These are phyloP conservation scores for Xenus cinereus DNA, from an alignment of 2,113 vertebrate genomes.

Conservation along the genomic window DNA sequence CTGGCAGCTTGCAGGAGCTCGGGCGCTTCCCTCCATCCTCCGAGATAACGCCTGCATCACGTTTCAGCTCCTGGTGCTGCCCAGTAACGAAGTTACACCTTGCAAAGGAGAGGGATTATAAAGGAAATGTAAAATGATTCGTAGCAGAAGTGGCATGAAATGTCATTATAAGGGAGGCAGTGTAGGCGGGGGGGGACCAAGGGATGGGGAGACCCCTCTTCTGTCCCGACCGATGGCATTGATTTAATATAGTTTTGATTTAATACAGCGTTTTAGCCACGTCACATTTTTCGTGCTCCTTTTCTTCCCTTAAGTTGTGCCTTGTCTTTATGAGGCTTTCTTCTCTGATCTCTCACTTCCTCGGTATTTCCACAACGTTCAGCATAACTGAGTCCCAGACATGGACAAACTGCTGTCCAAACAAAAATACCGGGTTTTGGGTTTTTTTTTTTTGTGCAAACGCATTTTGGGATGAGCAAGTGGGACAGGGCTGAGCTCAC, in stretches of 20 bases:
- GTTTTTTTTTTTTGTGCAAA: neutral
- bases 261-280: neutral
- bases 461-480: neutral
- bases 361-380: neutral
- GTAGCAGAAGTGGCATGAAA: neutral
- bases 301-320: neutral
- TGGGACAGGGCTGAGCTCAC: neutral
- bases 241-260: neutral
- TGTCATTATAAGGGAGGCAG: neutral
- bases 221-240: neutral
- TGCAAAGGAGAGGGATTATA: neutral
- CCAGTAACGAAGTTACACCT: neutral
- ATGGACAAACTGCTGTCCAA: neutral
- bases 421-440: accelerated
- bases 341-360: neutral
- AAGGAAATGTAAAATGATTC: neutral
- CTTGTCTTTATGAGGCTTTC: neutral
- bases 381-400: neutral
- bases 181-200: neutral
- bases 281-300: neutral
- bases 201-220: neutral
- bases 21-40: neutral
- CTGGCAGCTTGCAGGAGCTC: neutral
- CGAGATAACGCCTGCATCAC: accelerated
- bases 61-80: neutral